Percentiles rank a stretch among this genome's conserved stretches.
Conservation (phyloP, 2,797 vertebrate species). For the Macropus fuliginosus region DNA sequence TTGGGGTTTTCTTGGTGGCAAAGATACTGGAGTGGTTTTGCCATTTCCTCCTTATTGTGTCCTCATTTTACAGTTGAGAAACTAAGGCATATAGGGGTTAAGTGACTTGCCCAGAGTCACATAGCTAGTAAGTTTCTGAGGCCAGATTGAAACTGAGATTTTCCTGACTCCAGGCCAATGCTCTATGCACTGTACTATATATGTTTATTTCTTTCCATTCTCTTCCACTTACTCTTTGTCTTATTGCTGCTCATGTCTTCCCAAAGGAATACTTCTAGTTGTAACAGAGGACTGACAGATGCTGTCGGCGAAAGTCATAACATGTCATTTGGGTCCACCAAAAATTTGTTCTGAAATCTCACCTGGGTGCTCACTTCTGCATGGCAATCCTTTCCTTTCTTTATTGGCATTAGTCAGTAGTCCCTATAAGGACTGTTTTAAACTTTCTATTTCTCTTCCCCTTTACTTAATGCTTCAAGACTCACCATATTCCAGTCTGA, state of each 20-base stretch:
- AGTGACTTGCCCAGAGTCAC: not conserved
- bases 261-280: not conserved
- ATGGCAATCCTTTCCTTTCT: not conserved
- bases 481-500: not conserved
- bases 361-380: not conserved
- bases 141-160: not conserved
- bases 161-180: not conserved
- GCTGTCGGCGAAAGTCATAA: not conserved
- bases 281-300: not conserved
- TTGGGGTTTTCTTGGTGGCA: not conserved
- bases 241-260: not conserved
- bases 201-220: not conserved
- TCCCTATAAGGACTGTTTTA: not conserved
- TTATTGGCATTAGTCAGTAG: not conserved
- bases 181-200: not conserved
- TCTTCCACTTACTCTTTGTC: not conserved
- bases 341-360: not conserved
- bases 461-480: not conserved
- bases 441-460: not conserved
- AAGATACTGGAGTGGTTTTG: not conserved
- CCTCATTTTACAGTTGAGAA: not conserved
- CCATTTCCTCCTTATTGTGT: not conserved
- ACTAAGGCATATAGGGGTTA: not conserved
- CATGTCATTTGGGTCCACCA: not conserved
- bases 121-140: not conserved